Evolutionary conservation across 2,113 vertebrate species (phyloP), one percentile per base, ranked within the genome.

Genomic region (Sinocyclocheilus grahami): DNA sequence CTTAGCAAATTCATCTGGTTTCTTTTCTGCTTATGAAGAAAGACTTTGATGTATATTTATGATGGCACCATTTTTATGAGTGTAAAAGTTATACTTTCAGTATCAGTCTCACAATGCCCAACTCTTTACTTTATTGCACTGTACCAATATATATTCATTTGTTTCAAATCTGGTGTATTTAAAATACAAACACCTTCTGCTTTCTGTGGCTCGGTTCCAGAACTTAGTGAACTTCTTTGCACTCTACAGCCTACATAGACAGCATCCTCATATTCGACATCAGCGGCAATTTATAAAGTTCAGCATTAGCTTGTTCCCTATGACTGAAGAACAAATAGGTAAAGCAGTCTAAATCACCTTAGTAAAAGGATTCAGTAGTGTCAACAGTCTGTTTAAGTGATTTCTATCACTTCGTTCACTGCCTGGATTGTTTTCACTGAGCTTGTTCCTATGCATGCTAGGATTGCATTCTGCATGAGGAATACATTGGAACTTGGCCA

Each of bases 121-220:
- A 79, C 53, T 37, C 30, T 78, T 39, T 18, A 12, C 3, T 80
- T 62, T 62, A 37, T 14, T 74, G 39, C 14, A 12, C 16, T 4
- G 16, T 20, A 53, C 8, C 55, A 24, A 22, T 16, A 10, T n/a
- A 60, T 2, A 24, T 30, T 9, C 0, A 30, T 53, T 10, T 53
- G 5, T n/a, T 39, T 37, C 3, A 39, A 24, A 39, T 60, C 33
- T 14, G 30, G 3, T n/a, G 77, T n/a, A 5, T 39, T 74, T 74
- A 74, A 13, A 74, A 24, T 14, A 24, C 72, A 48, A 48, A 75
- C 72, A 24, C 72, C 72, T 42, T 42, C 37, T 75, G 72, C 72
- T 75, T 46, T 22, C 72, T 46, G 11, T 74, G 69, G 37, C 33
- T 74, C 18, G 12, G 69, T 39, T 42, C 69, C 69, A 72, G 9